A percentile compares a stretch with the other conserved stretches of the same genome.
Conservation (phyloP, 2,888 invertebrate species). For the Priocnemis perturbator region DNA sequence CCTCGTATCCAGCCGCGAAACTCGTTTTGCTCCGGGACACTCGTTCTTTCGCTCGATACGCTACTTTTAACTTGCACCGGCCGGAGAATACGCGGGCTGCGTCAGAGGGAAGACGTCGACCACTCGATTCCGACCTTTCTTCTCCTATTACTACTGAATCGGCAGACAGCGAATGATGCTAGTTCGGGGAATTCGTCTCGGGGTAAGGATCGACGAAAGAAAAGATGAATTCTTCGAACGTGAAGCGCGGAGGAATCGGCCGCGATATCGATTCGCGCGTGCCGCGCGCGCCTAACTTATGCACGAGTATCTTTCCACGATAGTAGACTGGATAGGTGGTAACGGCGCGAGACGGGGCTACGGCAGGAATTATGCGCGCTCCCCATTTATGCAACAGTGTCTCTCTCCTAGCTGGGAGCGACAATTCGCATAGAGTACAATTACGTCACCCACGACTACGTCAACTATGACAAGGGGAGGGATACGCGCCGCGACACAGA, state of each 20-base stretch:
- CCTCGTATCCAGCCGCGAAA: constrained; percentile 33
- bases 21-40: constrained; percentile 33
- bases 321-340: no score
- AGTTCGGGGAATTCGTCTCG: no score
- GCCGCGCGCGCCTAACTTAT: no score
- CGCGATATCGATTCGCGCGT: constrained; percentile 1
- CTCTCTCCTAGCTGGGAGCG: neutral
- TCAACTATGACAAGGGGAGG: no score
- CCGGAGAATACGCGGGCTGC: neutral
- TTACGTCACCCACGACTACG: constrained; percentile 37
- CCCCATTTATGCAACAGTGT: neutral
- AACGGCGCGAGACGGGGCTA: neutral
- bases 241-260: neutral
- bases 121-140: neutral
- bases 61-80: constrained; percentile 18
- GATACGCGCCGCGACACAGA: no score
- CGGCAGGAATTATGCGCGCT: constrained; percentile 13
- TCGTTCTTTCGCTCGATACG: constrained; percentile 7
- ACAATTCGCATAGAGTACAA: constrained; percentile 8
- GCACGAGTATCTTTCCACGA: no score
- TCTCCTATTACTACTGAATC: no score
- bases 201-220: no score
- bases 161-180: no score
- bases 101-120: neutral
- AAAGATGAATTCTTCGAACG: no score